Percentiles rank a stretch among this genome's conserved stretches.
phyloP scores from a whole-genome alignment of 2,113 vertebrate genomes.

The Larimichthys polyactis region DNA sequence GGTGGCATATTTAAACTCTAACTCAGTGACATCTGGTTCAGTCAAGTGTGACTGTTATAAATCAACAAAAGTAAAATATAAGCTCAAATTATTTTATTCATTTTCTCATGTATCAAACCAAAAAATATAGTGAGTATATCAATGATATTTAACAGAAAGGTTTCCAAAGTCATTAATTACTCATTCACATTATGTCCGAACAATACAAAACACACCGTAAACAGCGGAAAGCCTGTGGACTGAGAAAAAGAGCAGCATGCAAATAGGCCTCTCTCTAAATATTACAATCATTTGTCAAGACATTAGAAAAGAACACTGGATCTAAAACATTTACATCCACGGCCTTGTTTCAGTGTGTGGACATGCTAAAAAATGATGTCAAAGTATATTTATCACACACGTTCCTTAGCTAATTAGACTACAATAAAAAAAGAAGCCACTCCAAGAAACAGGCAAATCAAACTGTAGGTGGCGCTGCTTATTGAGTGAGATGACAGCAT shows the following conservation, averaged over 20 bases:
- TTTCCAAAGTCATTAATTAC: conserved; percentile 4
- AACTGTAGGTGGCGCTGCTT: conserved; percentile 25
- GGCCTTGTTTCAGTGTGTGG: no score
- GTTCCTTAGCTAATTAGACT: neutral
- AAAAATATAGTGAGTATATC: neutral
- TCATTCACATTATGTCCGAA: neutral
- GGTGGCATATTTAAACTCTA: conserved; percentile 22
- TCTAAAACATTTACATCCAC: conserved; percentile 2
- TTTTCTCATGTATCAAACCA: neutral
- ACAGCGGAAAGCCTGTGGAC: conserved; percentile 1
- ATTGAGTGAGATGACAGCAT: neutral
- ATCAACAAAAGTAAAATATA: conserved; percentile 41
- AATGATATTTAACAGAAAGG: neutral
- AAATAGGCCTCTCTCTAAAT: conserved; percentile 2
- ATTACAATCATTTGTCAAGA: conserved; percentile 25
- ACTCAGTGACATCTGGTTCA: conserved; percentile 6
- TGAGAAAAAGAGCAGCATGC: neutral
- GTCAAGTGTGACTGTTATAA: conserved; percentile 3
- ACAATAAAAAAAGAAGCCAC: conserved; percentile 21
- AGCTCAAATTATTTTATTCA: neutral
- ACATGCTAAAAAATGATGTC: neutral
- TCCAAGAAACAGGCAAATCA: conserved; percentile 39
- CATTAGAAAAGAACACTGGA: neutral
- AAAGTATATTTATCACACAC: neutral
- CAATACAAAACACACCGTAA: neutral